Percentiles rank a stretch among this genome's conserved stretches.
phyloP scores from a whole-genome alignment of 2,888 invertebrate genomes.

The Baccha elongata region DNA sequence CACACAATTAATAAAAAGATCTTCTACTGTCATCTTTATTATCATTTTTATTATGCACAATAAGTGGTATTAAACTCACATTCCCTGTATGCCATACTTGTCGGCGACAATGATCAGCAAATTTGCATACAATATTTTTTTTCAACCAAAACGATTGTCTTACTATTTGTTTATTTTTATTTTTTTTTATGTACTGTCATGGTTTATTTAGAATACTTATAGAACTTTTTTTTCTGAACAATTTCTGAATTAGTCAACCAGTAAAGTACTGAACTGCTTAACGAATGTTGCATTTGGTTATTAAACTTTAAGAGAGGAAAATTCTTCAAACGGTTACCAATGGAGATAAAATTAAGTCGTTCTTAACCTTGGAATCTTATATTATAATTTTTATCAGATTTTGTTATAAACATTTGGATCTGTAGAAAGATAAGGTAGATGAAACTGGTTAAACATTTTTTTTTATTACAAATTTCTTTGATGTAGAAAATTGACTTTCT shows the following conservation, averaged over 20 bases:
- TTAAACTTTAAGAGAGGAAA: slow-evolving; percentile 27
- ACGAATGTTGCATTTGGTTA: slow-evolving; percentile 33
- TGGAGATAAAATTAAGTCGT: too few species aligned
- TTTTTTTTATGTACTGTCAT: slow-evolving; percentile 28
- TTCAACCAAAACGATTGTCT: slow-evolving; percentile 55
- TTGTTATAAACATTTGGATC: too few species aligned
- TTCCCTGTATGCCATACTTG: slow-evolving; percentile 61
- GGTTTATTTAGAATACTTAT: slow-evolving; percentile 45
- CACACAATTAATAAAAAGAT: slow-evolving; percentile 53
- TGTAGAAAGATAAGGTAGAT: too few species aligned
- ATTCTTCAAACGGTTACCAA: neutral
- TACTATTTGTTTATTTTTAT: slow-evolving; percentile 46
- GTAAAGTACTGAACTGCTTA: slow-evolving; percentile 52
- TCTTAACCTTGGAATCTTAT: too few species aligned
- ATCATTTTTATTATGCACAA: slow-evolving; percentile 53
- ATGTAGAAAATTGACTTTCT: too few species aligned
- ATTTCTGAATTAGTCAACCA: slow-evolving; percentile 58
- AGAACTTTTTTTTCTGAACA: slow-evolving; percentile 44
- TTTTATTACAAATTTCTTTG: too few species aligned
- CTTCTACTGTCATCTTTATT: slow-evolving; percentile 41
- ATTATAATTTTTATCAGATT: too few species aligned
- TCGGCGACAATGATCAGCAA: slow-evolving; percentile 53
- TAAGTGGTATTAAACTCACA: slow-evolving; percentile 70
- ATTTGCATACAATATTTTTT: slow-evolving; percentile 67
- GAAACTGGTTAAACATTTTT: too few species aligned